Percentiles rank a stretch among this genome's conserved stretches.
phyloP scores from a whole-genome alignment of 2,888 invertebrate species.

The Macaria notata region DNA sequence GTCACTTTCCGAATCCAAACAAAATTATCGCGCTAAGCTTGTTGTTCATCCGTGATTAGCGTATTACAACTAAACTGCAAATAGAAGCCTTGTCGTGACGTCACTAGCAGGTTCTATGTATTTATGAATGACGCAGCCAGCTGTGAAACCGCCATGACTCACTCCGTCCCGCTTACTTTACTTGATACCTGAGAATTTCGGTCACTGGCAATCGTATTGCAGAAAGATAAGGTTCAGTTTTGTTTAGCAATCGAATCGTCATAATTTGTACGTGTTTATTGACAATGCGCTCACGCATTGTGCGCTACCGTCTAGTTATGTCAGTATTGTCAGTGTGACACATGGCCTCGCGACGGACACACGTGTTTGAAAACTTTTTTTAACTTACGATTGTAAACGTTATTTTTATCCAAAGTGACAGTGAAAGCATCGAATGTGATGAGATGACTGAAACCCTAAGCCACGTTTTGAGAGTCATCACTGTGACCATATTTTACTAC shows the following conservation, averaged over 20 bases:
- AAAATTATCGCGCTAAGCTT: conserved; percentile 30
- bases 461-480: conserved; percentile 58
- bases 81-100: conserved; percentile 43
- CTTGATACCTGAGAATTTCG: conserved; percentile 25
- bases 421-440: conserved; percentile 31
- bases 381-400: conserved; percentile 40
- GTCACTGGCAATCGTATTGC: conserved; percentile 14
- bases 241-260: conserved; percentile 9
- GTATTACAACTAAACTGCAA: conserved; percentile 32
- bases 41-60: conserved; percentile 12
- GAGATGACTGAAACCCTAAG: conserved; percentile 64
- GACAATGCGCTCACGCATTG: conserved; percentile 71
- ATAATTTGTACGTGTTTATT: conserved; percentile 48
- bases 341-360: conserved; percentile 36
- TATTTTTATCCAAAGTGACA: conserved; percentile 19
- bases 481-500: conserved; percentile 67
- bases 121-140: conserved; percentile 72
- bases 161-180: conserved; percentile 54
- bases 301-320: conserved; percentile 56
- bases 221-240: conserved; percentile 23
- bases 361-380: conserved; percentile 32
- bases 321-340: conserved; percentile 59
- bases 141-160: conserved; percentile 65
- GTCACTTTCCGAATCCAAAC: conserved; percentile 26
- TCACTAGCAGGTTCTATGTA: conserved; percentile 41